phyloP scores from a whole-genome alignment of 2,888 invertebrate genomes.

The Drosophila mimica region DNA sequence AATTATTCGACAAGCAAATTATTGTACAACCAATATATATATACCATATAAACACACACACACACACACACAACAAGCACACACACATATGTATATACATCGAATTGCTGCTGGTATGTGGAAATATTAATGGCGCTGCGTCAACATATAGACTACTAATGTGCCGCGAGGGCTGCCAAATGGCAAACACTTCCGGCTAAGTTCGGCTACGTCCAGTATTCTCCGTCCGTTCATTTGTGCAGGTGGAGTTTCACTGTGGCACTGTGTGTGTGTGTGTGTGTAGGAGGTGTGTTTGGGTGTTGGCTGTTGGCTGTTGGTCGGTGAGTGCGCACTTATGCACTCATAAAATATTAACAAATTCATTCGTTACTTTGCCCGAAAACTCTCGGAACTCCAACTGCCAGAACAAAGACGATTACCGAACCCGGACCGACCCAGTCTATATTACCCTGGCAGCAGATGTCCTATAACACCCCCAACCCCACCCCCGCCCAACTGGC shows the following conservation, averaged over 20 bases:
- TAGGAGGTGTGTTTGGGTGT: slow-evolving; percentile 13
- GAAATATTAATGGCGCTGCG: slow-evolving; percentile 79
- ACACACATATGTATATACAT: slow-evolving; percentile 15
- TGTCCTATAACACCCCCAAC: slow-evolving; percentile 45
- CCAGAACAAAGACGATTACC: slow-evolving; percentile 78
- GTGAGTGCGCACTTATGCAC: slow-evolving; percentile 81
- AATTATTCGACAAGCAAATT: slow-evolving; percentile 69
- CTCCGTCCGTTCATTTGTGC: slow-evolving; percentile 9
- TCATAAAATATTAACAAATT: slow-evolving; percentile 84
- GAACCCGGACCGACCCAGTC: slow-evolving; percentile 31
- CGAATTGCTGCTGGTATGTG: slow-evolving; percentile 53
- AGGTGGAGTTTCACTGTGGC: slow-evolving; percentile 29
- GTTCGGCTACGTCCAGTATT: slow-evolving; percentile 24
- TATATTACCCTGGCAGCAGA: slow-evolving; percentile 55
- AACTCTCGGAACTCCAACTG: slow-evolving; percentile 67
- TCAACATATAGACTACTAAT: slow-evolving; percentile 83
- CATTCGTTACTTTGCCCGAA: slow-evolving; percentile 82
- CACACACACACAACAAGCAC: neutral
- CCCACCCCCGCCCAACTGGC: neutral
- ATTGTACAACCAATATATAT: slow-evolving; percentile 40
- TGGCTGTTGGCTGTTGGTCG: slow-evolving; percentile 36
- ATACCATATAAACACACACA: slow-evolving; percentile 14
- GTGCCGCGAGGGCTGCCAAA: slow-evolving; percentile 82
- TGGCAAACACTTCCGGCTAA: slow-evolving; percentile 73
- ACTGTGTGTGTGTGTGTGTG: slow-evolving; percentile 4